These are phyloP conservation scores for Drosophila nebulosa DNA, from an alignment of 1,140 invertebrate species.

Conservation along the genomic window DNA sequence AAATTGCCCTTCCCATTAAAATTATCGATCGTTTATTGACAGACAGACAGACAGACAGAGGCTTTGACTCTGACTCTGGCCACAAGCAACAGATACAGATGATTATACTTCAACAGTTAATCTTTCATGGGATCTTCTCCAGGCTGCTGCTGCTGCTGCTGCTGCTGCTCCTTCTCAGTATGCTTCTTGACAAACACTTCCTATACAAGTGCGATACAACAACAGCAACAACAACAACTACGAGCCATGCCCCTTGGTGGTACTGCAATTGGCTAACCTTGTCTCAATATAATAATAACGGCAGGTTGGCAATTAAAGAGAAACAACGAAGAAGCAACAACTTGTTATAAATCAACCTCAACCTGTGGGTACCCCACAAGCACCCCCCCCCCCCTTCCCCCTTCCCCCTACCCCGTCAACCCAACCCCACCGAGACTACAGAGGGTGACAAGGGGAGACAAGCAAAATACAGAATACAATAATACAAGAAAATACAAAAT, in stretches of 20 bases:
- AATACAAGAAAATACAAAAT: neutral
- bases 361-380: slow-evolving; percentile 3
- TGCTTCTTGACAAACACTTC: slow-evolving; percentile 32
- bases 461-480: slow-evolving; percentile 10
- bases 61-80: neutral
- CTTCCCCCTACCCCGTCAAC: too few relatives aligned
- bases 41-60: neutral
- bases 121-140: slow-evolving; percentile 20
- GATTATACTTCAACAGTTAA: slow-evolving; percentile 1
- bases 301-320: slow-evolving; percentile 61
- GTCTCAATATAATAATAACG: slow-evolving; percentile 62
- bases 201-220: slow-evolving; percentile 40
- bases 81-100: neutral
- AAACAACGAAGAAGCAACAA: slow-evolving; percentile 58
- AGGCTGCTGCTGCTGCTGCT: slow-evolving; percentile 4
- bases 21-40: neutral
- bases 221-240: neutral
- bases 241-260: slow-evolving; percentile 15
- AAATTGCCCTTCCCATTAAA: neutral
- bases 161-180: neutral
- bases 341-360: slow-evolving; percentile 66
- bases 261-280: slow-evolving; percentile 58
- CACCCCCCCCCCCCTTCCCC: too few relatives aligned
- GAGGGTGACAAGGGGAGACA: slow-evolving; percentile 3
- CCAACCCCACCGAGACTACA: neutral